Evolutionary conservation across 1,140 invertebrate species (phyloP), one percentile per base, ranked within the genome.

Genomic region (Melitaea cinxia): DNA sequence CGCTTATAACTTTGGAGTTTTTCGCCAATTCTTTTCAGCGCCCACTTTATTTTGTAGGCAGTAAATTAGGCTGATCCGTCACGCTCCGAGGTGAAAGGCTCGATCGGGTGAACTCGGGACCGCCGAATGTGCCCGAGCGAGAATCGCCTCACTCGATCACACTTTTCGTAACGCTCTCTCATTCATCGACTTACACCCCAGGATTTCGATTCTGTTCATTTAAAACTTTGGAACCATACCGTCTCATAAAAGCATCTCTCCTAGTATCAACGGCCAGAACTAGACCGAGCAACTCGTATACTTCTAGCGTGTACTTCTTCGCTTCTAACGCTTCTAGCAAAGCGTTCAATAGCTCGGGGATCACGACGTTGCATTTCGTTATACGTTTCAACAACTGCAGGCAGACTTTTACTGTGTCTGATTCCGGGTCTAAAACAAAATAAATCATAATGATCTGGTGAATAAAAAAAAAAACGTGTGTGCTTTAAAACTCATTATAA

Each of bases 321-420:
- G 1, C 10, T 30, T 74, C 63, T 7, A 78, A 24, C 1, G 35
- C 33, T 4, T 42, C 33, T 6, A 62, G 9, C 1, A 74, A 39
- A 21, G 59, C 42, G 1, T 64, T 33, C 3, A 70, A 17, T 9
- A 74, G 23, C 21, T 64, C 64, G 0, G 65, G 55, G 23, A 77
- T 64, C 17, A 65, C 10, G 0, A 71, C 33, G 10, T 68, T 70
- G 21, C 49, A 24, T 62, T 72, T 72, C 0, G 65, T 47, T 23
- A 75, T 10, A 0, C 49, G 49, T 39, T 64, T 68, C 6, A 77
- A 30, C 7, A 77, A 58, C 21, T 72, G 59, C 15, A 72, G 14
- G 24, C 60, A 39, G 5, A 35, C 26, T 42, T 68, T 68, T 4
- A 49, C 14, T 15, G 35, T 45, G 26, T 65, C 65, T 9, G 54